A percentile compares a stretch with the other conserved stretches of the same genome.
Evolutionary conservation across 2,888 invertebrate genomes (phyloP).

Genomic region (Myopa testacea): DNA sequence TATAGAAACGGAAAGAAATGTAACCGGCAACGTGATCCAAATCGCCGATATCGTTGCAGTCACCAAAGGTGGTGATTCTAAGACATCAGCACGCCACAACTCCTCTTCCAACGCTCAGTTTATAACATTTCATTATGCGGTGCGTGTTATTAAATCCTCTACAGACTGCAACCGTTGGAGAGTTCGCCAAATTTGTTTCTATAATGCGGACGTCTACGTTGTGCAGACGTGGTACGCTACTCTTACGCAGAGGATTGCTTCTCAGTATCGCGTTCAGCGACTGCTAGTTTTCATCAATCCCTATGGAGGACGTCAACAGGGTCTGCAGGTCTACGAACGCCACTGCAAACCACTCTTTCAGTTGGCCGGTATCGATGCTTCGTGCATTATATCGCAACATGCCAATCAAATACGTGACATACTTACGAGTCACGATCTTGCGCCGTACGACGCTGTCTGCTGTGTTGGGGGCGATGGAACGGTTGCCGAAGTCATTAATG

Average conservation of each 20-base stretch:
- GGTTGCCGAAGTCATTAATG: conserved; percentile 84
- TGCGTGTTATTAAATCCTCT: conserved; percentile 66
- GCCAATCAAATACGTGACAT: conserved; percentile 83
- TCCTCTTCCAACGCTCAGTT: conserved; percentile 66
- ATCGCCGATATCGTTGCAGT: conserved; percentile 58
- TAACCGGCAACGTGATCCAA: conserved; percentile 53
- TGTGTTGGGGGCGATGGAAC: conserved; percentile 91
- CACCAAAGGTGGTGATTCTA: conserved; percentile 55
- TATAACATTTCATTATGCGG: conserved; percentile 73
- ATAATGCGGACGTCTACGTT: conserved; percentile 73
- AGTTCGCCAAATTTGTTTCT: conserved; percentile 71
- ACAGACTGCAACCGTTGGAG: conserved; percentile 73
- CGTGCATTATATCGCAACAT: conserved; percentile 77
- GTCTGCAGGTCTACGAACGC: conserved; percentile 79
- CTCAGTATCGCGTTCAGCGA: conserved; percentile 73
- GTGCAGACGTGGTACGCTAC: conserved; percentile 75
- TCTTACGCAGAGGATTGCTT: conserved; percentile 67
- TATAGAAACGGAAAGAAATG: conserved; percentile 47
- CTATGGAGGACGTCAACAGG: conserved; percentile 82
- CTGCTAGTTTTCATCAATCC: conserved; percentile 87
- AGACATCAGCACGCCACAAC: conserved; percentile 52
- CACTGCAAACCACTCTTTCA: conserved; percentile 76
- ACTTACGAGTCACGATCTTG: conserved; percentile 71
- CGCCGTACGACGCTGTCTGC: conserved; percentile 76
- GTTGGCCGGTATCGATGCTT: conserved; percentile 76